Evolutionary conservation across 2,113 vertebrate species (phyloP).

Genomic region (Notarius lentiginosus): DNA sequence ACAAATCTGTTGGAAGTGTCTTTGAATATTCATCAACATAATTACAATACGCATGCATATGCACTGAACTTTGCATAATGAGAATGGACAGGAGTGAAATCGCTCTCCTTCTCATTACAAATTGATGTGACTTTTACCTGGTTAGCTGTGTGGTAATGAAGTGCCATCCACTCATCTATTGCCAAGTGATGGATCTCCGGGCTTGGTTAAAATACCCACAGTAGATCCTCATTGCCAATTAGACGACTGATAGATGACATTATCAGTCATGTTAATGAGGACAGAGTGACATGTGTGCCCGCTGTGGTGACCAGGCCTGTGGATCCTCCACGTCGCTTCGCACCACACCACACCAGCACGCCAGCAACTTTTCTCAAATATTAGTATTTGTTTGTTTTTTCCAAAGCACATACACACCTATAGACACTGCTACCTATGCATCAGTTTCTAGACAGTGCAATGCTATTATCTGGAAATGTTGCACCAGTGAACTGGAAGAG

Average conservation of each 20-base stretch:
- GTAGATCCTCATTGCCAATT: conserved; percentile 75
- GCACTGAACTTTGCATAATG: conserved; percentile 57
- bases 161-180: conserved; percentile 55
- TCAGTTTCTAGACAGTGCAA: conserved; percentile 17
- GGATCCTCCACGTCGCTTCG: conserved; percentile 12
- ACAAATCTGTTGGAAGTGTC: conserved; percentile 36
- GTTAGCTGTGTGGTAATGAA: conserved; percentile 57
- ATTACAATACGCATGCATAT: conserved; percentile 52
- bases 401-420: neutral
- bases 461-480: conserved; percentile 15
- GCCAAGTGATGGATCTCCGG: conserved; percentile 63
- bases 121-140: conserved; percentile 60
- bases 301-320: conserved; percentile 47
- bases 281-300: conserved; percentile 47
- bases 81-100: conserved; percentile 53
- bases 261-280: conserved; percentile 81
- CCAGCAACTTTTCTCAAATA: conserved; percentile 24
- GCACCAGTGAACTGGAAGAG: conserved; percentile 33
- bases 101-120: conserved; percentile 53
- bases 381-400: neutral
- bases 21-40: conserved; percentile 55
- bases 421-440: conserved; percentile 7
- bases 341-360: neutral
- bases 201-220: conserved; percentile 75
- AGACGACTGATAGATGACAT: conserved; percentile 72